A percentile compares a stretch with the other conserved stretches of the same genome.
phyloP scores from a whole-genome alignment of 2,113 vertebrate species.

The Neofelis nebulosa region DNA sequence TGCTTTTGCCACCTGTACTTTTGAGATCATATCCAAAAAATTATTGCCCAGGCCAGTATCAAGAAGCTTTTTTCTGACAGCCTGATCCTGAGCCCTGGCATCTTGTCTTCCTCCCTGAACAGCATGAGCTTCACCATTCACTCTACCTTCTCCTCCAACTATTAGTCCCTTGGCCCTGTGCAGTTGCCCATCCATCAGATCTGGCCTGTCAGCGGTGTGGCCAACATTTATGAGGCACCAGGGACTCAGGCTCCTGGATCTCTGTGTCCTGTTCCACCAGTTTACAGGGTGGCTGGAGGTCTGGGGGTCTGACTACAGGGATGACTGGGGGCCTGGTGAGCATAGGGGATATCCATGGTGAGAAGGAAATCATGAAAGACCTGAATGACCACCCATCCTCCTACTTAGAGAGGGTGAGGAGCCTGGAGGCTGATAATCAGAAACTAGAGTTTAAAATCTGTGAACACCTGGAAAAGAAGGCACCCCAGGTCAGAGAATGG shows the following conservation, averaged over 20 bases:
- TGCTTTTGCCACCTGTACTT: neutral
- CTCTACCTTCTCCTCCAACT: constrained; percentile 68
- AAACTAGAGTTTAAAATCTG: constrained; percentile 90
- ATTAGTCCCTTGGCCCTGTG: constrained; percentile 52
- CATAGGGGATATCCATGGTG: constrained; percentile 77
- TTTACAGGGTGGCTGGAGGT: constrained; percentile 76
- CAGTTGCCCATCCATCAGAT: constrained; percentile 67
- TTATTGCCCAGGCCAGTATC: neutral
- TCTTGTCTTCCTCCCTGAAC: neutral
- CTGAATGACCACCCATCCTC: constrained; percentile 91
- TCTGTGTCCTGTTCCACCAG: constrained; percentile 81
- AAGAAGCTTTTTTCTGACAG: neutral
- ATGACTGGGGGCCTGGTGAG: constrained; percentile 35
- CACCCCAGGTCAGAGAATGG: constrained; percentile 88
- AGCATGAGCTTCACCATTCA: constrained; percentile 84
- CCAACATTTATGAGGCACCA: constrained; percentile 89
- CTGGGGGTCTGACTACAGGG: constrained; percentile 55
- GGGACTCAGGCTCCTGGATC: constrained; percentile 87
- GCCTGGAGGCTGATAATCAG: constrained; percentile 87
- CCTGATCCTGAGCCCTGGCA: neutral
- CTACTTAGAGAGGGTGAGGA: constrained; percentile 90
- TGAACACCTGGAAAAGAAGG: constrained; percentile 89
- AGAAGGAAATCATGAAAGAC: constrained; percentile 91
- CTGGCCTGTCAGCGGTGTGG: constrained; percentile 81
- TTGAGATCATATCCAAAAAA: neutral